Conservation (phyloP, 2,888 invertebrate species). For the Cyclophora albipunctata region DNA sequence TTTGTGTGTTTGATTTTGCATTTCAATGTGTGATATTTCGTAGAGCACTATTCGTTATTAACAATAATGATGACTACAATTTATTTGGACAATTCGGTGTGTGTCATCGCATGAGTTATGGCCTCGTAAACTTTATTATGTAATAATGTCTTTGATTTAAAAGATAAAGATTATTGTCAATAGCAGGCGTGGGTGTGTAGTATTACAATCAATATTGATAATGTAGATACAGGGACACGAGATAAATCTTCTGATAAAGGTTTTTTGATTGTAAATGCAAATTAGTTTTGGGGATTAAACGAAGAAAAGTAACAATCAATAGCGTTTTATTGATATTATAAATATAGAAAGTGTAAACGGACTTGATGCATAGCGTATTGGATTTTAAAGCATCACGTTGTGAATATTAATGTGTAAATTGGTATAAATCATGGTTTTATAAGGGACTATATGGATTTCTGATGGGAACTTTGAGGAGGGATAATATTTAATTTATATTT, state of each 20-base stretch:
- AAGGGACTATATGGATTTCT: no score
- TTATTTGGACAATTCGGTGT: not conserved
- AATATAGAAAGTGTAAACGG: conserved; percentile 2
- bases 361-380: no score
- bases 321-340: conserved; percentile 10
- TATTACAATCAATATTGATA: conserved; percentile 27
- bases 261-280: conserved; percentile 34
- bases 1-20: conserved; percentile 24
- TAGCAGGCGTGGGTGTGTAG: conserved; percentile 27
- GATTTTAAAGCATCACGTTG: conserved; percentile 1
- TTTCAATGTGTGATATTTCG: conserved; percentile 25
- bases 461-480: no score
- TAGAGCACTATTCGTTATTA: conserved; percentile 12
- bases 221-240: conserved; percentile 12
- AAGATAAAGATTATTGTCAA: conserved; percentile 39
- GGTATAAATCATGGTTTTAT: no score
- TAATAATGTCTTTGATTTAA: conserved; percentile 31
- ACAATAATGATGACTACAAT: conserved; percentile 5
- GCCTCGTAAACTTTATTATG: conserved; percentile 17
- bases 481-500: no score
- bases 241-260: conserved; percentile 12
- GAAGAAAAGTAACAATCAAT: conserved; percentile 6
- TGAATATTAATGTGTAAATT: not conserved
- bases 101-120: not conserved
- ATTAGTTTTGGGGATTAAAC: conserved; percentile 20